Conservation (phyloP, 2,888 invertebrate species). For the Drosophila tripunctata region DNA sequence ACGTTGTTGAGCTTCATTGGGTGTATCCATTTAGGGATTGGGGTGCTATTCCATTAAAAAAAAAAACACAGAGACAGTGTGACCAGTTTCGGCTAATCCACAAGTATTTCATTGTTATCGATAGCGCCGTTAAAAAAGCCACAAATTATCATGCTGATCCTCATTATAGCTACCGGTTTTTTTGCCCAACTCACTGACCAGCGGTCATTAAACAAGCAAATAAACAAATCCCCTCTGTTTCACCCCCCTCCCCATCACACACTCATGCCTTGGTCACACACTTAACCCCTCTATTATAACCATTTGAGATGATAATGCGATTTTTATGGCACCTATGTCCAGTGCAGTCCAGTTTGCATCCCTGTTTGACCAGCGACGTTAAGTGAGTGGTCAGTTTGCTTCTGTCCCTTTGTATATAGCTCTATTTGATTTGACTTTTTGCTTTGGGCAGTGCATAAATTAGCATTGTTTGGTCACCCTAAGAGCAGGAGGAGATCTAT, state of each 20-base stretch:
- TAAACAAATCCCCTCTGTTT: slow-evolving; percentile 23
- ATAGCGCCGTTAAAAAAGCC: not conserved
- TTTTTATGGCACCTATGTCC: slow-evolving; percentile 57
- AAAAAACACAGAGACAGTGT: slow-evolving; percentile 29
- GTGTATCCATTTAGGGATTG: slow-evolving; percentile 19
- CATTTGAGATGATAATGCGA: slow-evolving; percentile 65
- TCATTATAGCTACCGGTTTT: slow-evolving; percentile 30
- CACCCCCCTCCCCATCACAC: slow-evolving; percentile 5
- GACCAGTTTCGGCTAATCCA: slow-evolving; percentile 1
- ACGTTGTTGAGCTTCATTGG: slow-evolving; percentile 14
- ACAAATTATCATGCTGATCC: slow-evolving; percentile 23
- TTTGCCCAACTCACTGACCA: slow-evolving; percentile 45
- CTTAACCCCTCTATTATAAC: slow-evolving; percentile 51
- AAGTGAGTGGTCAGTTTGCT: slow-evolving; percentile 56
- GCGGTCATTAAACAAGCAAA: slow-evolving; percentile 47
- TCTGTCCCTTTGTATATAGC: slow-evolving; percentile 59
- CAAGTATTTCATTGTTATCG: not conserved
- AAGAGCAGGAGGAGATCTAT: too few relatives aligned
- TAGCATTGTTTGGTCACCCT: slow-evolving; percentile 51
- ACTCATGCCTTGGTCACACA: slow-evolving; percentile 7
- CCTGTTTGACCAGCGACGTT: slow-evolving; percentile 49
- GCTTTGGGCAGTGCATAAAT: slow-evolving; percentile 76
- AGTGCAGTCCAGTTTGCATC: slow-evolving; percentile 41
- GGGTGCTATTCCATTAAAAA: slow-evolving; percentile 32
- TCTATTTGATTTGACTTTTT: slow-evolving; percentile 72